phyloP scores from a whole-genome alignment of 2,113 vertebrate species.

The Caranx melampygus region DNA sequence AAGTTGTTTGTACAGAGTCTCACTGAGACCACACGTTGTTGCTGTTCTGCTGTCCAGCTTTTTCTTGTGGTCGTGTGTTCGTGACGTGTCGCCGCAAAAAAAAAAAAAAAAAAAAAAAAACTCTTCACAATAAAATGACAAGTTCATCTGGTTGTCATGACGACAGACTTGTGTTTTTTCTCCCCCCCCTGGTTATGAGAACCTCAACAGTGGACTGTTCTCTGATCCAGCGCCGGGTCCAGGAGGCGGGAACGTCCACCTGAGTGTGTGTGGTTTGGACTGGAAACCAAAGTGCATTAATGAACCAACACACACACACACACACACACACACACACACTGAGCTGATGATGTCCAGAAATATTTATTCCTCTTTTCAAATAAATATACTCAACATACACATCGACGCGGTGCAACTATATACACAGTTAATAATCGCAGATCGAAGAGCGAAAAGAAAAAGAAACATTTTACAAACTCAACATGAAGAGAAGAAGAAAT shows the following conservation, averaged over 20 bases:
- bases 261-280: too few species aligned
- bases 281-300: too few species aligned
- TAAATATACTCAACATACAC: conserved; percentile 80
- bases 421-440: conserved; percentile 20
- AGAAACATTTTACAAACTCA: conserved; percentile 43
- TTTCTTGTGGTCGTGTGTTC: conserved; percentile 30
- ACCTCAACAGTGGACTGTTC: too few species aligned
- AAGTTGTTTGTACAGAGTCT: conserved; percentile 40
- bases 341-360: conserved; percentile 54
- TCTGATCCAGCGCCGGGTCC: too few species aligned
- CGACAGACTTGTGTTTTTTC: not conserved
- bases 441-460: conserved; percentile 16
- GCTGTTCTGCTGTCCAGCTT: conserved; percentile 22
- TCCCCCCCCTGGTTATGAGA: too few species aligned
- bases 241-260: too few species aligned
- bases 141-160: not conserved
- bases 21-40: not conserved
- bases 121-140: conserved; percentile 33
- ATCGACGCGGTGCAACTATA: conserved; percentile 60
- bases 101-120: conserved; percentile 8
- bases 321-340: too few species aligned
- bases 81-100: conserved; percentile 37
- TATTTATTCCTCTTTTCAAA: conserved; percentile 80
- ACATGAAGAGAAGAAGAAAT: conserved; percentile 1
- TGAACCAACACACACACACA: too few species aligned